Conservation (phyloP, 2,888 invertebrate genomes). For the Pandemis corylana region DNA sequence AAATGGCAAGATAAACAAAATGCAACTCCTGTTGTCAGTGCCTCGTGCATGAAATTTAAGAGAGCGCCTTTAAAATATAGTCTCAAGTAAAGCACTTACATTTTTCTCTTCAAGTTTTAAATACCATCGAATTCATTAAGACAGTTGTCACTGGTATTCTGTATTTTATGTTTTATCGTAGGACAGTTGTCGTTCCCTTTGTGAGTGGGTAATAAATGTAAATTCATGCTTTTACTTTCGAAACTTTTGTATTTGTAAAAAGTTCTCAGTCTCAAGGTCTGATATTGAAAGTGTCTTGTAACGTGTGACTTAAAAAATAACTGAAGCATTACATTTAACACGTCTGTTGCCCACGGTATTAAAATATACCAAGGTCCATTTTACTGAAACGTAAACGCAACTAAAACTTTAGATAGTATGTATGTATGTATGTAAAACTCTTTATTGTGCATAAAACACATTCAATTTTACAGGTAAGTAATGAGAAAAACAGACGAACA, state of each 20-base stretch:
- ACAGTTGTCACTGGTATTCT: conserved; percentile 34
- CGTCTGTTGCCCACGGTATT: neutral
- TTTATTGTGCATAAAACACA: too few relatives aligned
- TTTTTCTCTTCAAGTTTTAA: conserved; percentile 31
- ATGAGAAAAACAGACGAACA: too few relatives aligned
- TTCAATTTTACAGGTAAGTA: too few relatives aligned
- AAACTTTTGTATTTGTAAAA: conserved; percentile 35
- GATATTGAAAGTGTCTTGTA: conserved; percentile 18
- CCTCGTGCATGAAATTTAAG: conserved; percentile 50
- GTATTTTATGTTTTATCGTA: conserved; percentile 38
- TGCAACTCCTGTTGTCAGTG: too few relatives aligned
- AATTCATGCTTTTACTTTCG: conserved; percentile 39
- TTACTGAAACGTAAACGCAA: neutral
- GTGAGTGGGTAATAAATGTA: conserved; percentile 40
- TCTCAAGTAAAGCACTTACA: conserved; percentile 14
- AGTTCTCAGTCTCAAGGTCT: conserved; percentile 31
- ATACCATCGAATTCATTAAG: conserved; percentile 39
- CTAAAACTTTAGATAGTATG: neutral
- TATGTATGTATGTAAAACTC: too few relatives aligned
- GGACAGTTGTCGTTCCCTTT: conserved; percentile 35
- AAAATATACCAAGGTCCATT: neutral
- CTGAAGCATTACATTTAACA: neutral
- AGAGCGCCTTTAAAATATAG: conserved; percentile 36
- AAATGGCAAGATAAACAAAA: too few relatives aligned
- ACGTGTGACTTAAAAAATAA: neutral